Evolutionary conservation across 2,888 invertebrate species (phyloP).

Genomic region (Sinodicranocentrus sp.): DNA sequence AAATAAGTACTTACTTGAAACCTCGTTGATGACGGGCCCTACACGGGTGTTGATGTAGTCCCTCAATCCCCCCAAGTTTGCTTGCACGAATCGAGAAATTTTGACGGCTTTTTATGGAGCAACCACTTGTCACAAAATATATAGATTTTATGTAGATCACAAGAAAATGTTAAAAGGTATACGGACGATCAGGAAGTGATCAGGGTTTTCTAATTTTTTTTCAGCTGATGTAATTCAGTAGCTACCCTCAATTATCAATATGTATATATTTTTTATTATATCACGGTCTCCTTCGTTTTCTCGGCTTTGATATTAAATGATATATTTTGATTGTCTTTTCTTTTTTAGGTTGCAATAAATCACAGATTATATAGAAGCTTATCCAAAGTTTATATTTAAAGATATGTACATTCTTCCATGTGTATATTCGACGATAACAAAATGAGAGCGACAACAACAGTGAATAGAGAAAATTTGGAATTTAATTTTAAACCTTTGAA

Average conservation of each 20-base stretch:
- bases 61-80: slow-evolving; percentile 76
- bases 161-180: background rate
- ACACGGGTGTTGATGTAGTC: slow-evolving; percentile 76
- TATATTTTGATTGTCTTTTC: slow-evolving; percentile 6
- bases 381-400: too few relatives aligned
- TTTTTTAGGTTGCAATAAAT: slow-evolving; percentile 11
- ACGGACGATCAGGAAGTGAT: too few relatives aligned
- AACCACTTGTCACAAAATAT: slow-evolving; percentile 43
- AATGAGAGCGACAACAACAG: background rate
- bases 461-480: too few relatives aligned
- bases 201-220: too few relatives aligned
- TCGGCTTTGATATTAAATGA: slow-evolving; percentile 26
- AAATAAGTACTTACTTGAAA: slow-evolving; percentile 74
- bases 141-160: slow-evolving; percentile 19
- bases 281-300: background rate
- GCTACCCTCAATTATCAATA: too few relatives aligned
- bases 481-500: too few relatives aligned
- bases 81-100: slow-evolving; percentile 77
- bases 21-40: slow-evolving; percentile 76
- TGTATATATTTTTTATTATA: background rate
- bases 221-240: too few relatives aligned
- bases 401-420: slow-evolving; percentile 15
- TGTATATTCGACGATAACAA: slow-evolving; percentile 16
- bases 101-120: slow-evolving; percentile 72
- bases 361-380: slow-evolving; percentile 47